Percentiles rank a stretch among this genome's conserved stretches.
Evolutionary conservation across 2,113 vertebrate species (phyloP).

Genomic region (Equus quagga): DNA sequence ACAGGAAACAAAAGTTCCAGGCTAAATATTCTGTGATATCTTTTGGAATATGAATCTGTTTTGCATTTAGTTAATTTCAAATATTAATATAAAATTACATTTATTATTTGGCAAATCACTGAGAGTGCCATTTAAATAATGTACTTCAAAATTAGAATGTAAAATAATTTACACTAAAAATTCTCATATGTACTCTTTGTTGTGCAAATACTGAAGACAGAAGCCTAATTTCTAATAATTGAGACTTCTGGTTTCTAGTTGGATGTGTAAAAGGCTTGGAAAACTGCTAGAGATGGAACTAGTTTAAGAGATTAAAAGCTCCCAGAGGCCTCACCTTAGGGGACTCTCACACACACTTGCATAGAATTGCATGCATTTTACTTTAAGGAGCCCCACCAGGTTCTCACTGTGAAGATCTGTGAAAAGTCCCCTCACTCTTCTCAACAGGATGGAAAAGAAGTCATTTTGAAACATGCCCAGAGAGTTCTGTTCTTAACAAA

Average conservation of each 20-base stretch:
- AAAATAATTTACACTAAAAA: not conserved
- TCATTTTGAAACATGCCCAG: not conserved
- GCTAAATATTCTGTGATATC: not conserved
- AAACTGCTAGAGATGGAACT: not conserved
- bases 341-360: not conserved
- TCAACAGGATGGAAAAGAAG: not conserved
- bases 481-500: not conserved
- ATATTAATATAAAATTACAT: not conserved
- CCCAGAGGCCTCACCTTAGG: not conserved
- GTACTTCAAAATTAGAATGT: not conserved
- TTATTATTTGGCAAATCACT: not conserved
- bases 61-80: slow-evolving; percentile 44
- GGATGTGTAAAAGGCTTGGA: not conserved
- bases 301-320: not conserved
- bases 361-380: not conserved
- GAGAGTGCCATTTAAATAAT: not conserved
- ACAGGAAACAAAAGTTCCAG: not conserved
- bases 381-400: not conserved
- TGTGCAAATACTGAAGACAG: not conserved
- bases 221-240: not conserved
- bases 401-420: not conserved
- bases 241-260: not conserved
- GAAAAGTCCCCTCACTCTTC: not conserved
- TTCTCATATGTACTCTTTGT: not conserved
- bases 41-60: not conserved